Evolutionary conservation across 2,888 invertebrate species (phyloP), one percentile per base, ranked within the genome.

Genomic region (Epinotia ramella): DNA sequence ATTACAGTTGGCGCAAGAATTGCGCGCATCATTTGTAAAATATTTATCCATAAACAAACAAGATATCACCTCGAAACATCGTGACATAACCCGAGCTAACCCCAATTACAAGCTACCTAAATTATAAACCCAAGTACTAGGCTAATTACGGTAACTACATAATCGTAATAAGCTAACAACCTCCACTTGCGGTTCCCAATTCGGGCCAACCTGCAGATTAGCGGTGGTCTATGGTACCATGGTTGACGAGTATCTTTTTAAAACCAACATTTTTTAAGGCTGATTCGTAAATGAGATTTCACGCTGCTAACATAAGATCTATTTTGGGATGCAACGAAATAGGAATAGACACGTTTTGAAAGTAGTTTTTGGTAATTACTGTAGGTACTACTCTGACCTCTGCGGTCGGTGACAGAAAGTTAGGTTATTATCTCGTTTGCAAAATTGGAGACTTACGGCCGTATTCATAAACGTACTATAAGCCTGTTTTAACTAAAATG

Each of bases 371-470:
- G 75, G 71, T 83, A 81, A 83, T 82, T 62, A 80, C 78, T 68
- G 80, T n/a, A n/a, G n/a, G n/a, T 78, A 65, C 81, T 83, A 82
- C 81, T 65, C 33, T 74, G 81, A 78, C 80, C 81, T 82, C 80
- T 72, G 77, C 68, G 77, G 78, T 74, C n/a, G 40, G 56, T 18
- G 62, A n/a, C 18, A 56, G 64, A 76, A 72, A 40, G 20, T 64
- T 56, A 20, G 33, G 33, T 60, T 40, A 68, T 73, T 73, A 73
- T 64, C 69, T 70, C 20, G 40, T 68, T 71, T 71, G 11, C 59
- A 65, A 73, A 63, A 73, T 73, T 49, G 40, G 28, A 20, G 24
- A 28, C 9, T 33, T 6, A 20, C 1, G n/a, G n/a, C n/a, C n/a
- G n/a, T n/a, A n/a, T n/a, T n/a, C n/a, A n/a, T n/a, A n/a, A n/a